phyloP scores from a whole-genome alignment of 2,113 vertebrate species.

The Edolisoma coerulescens region DNA sequence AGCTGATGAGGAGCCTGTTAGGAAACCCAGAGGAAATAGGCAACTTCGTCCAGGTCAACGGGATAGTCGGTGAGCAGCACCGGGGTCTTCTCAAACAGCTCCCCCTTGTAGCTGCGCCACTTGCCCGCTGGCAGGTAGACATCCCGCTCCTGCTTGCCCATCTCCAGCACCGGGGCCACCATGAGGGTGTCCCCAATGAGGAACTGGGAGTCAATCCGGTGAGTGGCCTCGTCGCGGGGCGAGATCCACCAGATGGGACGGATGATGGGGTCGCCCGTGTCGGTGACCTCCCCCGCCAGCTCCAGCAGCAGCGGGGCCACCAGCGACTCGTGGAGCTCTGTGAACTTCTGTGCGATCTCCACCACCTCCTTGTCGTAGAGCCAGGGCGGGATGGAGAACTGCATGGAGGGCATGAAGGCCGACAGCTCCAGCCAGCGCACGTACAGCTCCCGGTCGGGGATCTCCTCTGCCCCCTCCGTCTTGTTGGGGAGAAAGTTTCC shows the following conservation, averaged over 20 bases:
- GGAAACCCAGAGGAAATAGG: constrained; percentile 81
- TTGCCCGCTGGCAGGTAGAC: constrained; percentile 91
- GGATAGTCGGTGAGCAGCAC: constrained; percentile 44
- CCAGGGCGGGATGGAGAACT: constrained; percentile 96
- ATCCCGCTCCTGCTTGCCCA: constrained; percentile 91
- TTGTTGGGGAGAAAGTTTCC: rapidly evolving
- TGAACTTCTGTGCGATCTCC: constrained; percentile 90
- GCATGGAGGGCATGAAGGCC: constrained; percentile 98
- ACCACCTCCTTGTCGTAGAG: constrained; percentile 89
- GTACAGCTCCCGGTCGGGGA: constrained; percentile 82
- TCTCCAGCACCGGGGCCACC: constrained; percentile 93
- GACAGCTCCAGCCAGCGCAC: constrained; percentile 95
- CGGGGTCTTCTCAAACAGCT: constrained; percentile 88
- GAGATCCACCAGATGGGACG: constrained; percentile 98
- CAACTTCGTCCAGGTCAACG: constrained; percentile 89
- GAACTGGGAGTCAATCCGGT: constrained; percentile 94
- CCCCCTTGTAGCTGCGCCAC: constrained; percentile 96
- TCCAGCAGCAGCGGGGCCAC: constrained; percentile 91
- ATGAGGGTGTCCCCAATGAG: constrained; percentile 96
- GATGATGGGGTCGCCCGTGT: constrained; percentile 93
- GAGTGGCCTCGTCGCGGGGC: constrained; percentile 82
- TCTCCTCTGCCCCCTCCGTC: rapidly evolving
- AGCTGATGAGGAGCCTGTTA: not conserved
- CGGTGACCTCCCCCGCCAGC: constrained; percentile 86
- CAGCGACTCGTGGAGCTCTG: constrained; percentile 83